Conservation (phyloP, 1,140 invertebrate species). For the Sycophaga agraensis region DNA sequence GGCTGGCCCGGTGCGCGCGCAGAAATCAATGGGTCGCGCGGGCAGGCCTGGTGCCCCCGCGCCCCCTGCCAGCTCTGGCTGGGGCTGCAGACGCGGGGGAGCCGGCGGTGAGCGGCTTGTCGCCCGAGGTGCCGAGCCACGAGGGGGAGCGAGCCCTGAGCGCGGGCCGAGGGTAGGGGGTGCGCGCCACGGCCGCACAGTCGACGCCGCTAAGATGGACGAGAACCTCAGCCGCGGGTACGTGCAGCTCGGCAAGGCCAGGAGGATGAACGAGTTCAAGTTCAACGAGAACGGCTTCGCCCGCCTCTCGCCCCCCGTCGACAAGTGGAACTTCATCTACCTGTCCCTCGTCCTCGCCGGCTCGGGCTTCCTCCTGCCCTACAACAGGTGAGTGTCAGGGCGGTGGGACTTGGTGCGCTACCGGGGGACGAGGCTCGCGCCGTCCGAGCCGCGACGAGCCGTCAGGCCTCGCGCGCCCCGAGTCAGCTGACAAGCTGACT, state of each 20-base stretch:
- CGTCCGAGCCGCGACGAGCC: too few relatives aligned
- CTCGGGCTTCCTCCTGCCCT: constrained; percentile 87
- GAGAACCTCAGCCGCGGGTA: constrained; percentile 69
- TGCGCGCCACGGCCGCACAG: too few relatives aligned
- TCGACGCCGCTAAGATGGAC: constrained; percentile 61
- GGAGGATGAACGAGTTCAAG: constrained; percentile 58
- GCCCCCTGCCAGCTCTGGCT: too few relatives aligned
- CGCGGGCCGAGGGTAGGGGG: too few relatives aligned
- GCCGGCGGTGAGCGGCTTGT: background rate
- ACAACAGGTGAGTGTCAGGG: constrained; percentile 72
- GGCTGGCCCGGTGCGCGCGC: constrained; percentile 40
- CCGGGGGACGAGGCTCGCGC: too few relatives aligned
- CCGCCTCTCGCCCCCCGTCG: constrained; percentile 69
- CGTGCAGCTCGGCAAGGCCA: constrained; percentile 63
- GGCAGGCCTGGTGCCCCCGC: too few relatives aligned
- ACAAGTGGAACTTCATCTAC: constrained; percentile 78
- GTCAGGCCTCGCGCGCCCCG: too few relatives aligned
- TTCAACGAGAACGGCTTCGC: constrained; percentile 58
- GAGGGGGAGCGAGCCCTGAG: background rate
- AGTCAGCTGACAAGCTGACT: too few relatives aligned
- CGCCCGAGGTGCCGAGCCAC: background rate
- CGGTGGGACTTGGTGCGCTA: background rate
- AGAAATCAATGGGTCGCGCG: constrained; percentile 46
- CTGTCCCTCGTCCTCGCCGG: constrained; percentile 79
- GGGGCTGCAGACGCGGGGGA: background rate